Evolutionary conservation across 2,888 invertebrate species (phyloP), one percentile per base, ranked within the genome.

Genomic region (Aromia moschata): DNA sequence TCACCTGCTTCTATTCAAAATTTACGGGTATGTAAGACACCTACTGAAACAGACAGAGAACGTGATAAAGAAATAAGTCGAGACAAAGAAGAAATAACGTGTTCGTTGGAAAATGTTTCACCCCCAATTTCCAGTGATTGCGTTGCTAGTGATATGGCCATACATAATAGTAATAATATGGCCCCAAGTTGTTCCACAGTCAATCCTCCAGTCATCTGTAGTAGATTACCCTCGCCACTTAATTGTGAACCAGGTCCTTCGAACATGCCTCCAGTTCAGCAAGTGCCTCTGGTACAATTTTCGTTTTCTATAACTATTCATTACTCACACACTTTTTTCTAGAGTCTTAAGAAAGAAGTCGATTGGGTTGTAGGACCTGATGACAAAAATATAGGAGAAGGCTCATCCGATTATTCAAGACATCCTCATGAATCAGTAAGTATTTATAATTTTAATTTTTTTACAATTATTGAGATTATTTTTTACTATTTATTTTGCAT

Each of bases 281-380:
- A 92, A 86, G 93, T 91, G 81, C 93, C 93, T 79, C 86, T 94
- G 86, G 93, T 94, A 82, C 10, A 11, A n/a, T 33, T 31, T 15
- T 31, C 14, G 14, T 12, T 47, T 44, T 16, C 36, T 14, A 17
- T 53, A 33, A 15, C 30, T 59, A 59, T 53, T 1, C 11, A 33
- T 46, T 18, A 7, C 10, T 55, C 36, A 51, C 33, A 7, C 33
- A 36, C 18, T 58, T 51, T 56, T 68, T 88, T 88, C 54, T 85
- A 94, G 94, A 93, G 93, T 69, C 83, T 94, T 76, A 94, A 94
- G 81, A 94, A 94, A 83, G 93, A 94, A 85, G 88, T 91, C 74
- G 93, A 93, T 78, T 93, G 92, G 90, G 90, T 91, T 75, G 85
- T 85, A 74, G 81, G 81, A 69, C 87, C 87, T 74, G 93, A 93